Base-by-base conservation (phyloP, 2,797 vertebrate genomes). In the Typhlichthys eigenmanni region DNA sequence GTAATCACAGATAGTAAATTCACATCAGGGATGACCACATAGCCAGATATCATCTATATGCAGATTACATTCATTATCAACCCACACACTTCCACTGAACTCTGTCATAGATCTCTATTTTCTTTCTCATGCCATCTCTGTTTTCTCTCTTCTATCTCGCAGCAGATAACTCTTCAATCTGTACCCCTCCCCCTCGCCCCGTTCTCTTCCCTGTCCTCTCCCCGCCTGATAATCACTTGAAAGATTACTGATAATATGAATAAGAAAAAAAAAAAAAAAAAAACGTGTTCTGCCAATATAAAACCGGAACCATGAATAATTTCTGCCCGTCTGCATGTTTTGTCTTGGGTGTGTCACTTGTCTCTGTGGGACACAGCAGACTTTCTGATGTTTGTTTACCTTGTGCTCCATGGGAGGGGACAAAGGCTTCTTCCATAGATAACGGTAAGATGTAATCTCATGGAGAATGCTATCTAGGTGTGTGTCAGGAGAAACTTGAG, bases 11-110 rank as follows among this genome's bases (percentile, higher is more conserved):
- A 48, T 53, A 9, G 24, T 47, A 56, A 68, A 76, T 69, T 72
- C 55, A 58, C 55, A 71, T 58, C 56, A 81, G 62, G 14, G 47
- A 78, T 69, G 69, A 55, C 63, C 75, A 71, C 64, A 56, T 6
- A 55, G 54, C 14, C 68, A 66, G 69, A 82, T 78, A 65, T 83
- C 48, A 80, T 86, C 72, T 80, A 83, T 85, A 78, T 88, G 74
- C 61, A 85, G 76, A 86, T 83, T 79, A 55, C 47, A 69, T 73
- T 80, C 64, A 82, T 84, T 75, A 78, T 77, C 51, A 74, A 13
- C 74, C 66, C 66, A 62, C 71, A 76, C 58, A 68, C 66, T 75
- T 73, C 49, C 13, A 47, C 65, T 78, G 49, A 81, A 77, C 59
- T 62, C 58, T 63, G 53, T 65, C 60, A 53, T 67, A 34, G 55